phyloP scores from a whole-genome alignment of 2,113 vertebrate genomes.

The Setophaga petechia region DNA sequence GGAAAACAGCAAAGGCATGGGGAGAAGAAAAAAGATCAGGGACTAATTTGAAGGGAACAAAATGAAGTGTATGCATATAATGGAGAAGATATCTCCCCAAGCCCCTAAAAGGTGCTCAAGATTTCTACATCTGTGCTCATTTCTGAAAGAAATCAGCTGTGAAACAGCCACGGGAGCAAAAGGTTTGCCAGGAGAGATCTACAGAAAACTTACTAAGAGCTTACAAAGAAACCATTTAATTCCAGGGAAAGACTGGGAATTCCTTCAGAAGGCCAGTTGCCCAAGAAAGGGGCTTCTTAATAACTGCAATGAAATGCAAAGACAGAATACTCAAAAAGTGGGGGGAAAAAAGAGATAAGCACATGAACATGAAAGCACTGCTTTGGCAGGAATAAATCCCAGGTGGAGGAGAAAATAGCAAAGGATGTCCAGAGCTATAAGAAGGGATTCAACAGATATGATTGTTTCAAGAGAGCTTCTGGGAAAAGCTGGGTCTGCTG shows the following conservation, averaged over 20 bases:
- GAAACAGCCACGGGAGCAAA: neutral
- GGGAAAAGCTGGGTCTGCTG: neutral
- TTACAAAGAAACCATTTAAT: neutral
- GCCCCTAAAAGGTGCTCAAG: neutral
- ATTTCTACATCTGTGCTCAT: neutral
- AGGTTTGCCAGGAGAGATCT: neutral
- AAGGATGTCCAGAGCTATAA: neutral
- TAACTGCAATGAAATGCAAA: neutral
- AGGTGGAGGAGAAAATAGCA: fast-evolving
- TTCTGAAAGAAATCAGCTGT: neutral
- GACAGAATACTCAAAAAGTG: neutral
- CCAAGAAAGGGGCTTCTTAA: neutral
- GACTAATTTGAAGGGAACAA: neutral
- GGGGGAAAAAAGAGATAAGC: fast-evolving
- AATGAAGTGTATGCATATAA: neutral
- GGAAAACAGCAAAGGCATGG: neutral
- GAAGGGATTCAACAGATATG: neutral
- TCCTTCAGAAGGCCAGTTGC: neutral
- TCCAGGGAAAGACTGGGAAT: neutral
- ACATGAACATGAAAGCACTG: neutral
- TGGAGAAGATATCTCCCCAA: neutral
- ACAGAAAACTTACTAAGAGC: neutral
- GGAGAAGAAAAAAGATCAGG: neutral
- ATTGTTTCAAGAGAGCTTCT: neutral
- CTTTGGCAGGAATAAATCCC: neutral